A percentile compares a stretch with the other conserved stretches of the same genome.
Evolutionary conservation across 2,113 vertebrate genomes (phyloP).

Genomic region (Leucoraja erinaceus): DNA sequence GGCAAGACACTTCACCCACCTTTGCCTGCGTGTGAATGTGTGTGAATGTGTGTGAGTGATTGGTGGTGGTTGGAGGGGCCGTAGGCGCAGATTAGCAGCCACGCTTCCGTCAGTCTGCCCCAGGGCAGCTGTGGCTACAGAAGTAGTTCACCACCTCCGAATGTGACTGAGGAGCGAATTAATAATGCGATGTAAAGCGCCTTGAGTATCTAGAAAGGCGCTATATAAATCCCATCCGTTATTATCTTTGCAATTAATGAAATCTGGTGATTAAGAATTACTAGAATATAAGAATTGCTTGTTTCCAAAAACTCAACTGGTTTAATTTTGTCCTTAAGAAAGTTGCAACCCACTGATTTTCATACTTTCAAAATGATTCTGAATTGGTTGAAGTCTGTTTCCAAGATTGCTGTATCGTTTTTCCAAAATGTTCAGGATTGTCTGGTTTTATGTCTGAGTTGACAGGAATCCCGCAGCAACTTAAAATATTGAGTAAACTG

Average conservation of each 20-base stretch:
- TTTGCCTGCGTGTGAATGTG: too few species aligned
- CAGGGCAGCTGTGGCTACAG: too few species aligned
- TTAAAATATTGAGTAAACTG: not conserved
- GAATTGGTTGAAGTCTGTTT: conserved; percentile 5
- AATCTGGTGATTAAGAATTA: not conserved
- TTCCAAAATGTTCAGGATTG: not conserved
- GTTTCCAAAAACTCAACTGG: not conserved
- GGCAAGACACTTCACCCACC: too few species aligned
- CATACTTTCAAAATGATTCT: not conserved
- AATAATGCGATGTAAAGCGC: too few species aligned
- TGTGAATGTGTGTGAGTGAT: too few species aligned
- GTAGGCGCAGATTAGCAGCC: too few species aligned
- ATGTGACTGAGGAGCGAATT: too few species aligned
- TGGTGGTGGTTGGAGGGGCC: too few species aligned
- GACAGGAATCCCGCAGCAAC: not conserved
- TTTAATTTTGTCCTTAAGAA: not conserved
- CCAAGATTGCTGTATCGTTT: not conserved
- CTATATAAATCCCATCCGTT: too few species aligned
- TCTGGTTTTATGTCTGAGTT: not conserved
- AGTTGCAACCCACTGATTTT: not conserved
- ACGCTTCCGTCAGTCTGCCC: too few species aligned
- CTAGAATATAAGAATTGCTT: not conserved
- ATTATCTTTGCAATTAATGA: not conserved
- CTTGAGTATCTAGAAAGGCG: too few species aligned
- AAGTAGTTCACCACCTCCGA: too few species aligned